Evolutionary conservation across 2,113 vertebrate genomes (phyloP), one percentile per base, ranked within the genome.

Genomic region (Pavo muticus): DNA sequence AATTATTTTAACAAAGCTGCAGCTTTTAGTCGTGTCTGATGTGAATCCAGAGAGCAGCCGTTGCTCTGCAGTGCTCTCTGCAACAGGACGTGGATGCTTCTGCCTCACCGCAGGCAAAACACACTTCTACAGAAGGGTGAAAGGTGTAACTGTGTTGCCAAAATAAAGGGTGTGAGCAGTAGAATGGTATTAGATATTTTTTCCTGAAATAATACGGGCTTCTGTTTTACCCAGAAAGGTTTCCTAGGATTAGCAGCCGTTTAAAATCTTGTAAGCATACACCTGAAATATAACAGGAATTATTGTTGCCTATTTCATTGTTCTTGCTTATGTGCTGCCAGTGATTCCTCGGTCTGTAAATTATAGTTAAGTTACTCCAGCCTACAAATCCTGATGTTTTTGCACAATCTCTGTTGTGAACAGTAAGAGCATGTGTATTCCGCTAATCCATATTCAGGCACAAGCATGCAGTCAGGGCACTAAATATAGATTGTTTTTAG

Each of bases 241-340:
- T 94, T 92, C 52, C 67, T 90, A 95, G 88, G 23, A 77, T 96
- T 96, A 95, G 83, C 82, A 91, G 74, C 72, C 37, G 93, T 82
- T 85, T 91, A 91, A 95, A 95, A 84, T 95, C 84, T 96, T 96
- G 95, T 92, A 95, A 84, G 86, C 56, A 91, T 88, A 78, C 90
- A 91, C 95, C 48, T 81, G 91, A 87, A 88, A 84, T 71, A 68
- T 83, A 86, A 93, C 63, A 24, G 77, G 93, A 96, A 93, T 96
- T 90, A 92, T 44, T 42, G 90, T 83, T 89, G 84, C 85, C 40
- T 91, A 84, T 97, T 97, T 97, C 61, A 42, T 72, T 95, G 96
- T 94, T 90, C n/a, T 92, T 95, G 90, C 92, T 93, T 94, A 83
- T 94, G 63, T 91, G 85, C 69, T 85, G 78, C 95, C 24, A 77